A percentile compares a stretch with the other conserved stretches of the same genome.
Evolutionary conservation across 2,113 vertebrate species (phyloP).

Genomic region (Rhadina sibilatrix): DNA sequence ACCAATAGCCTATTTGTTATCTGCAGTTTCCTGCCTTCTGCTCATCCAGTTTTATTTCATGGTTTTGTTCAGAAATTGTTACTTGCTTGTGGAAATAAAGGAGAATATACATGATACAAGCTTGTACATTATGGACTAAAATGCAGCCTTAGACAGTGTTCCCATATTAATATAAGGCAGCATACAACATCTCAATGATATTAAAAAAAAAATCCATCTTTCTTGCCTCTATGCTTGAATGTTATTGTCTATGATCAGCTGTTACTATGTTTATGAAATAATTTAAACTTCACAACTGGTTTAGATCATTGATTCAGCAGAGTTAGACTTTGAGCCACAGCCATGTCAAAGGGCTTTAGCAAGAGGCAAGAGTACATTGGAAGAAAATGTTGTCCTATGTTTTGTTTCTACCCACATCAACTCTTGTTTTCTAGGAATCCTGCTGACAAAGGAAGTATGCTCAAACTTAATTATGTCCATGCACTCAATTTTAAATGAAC

Average conservation of each 20-base stretch:
- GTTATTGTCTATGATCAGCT: neutral
- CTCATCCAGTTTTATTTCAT: neutral
- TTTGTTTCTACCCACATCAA: neutral
- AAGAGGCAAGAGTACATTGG: neutral
- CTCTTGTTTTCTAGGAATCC: neutral
- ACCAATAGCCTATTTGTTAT: neutral
- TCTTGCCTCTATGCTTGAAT: neutral
- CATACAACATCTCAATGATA: neutral
- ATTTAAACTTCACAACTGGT: neutral
- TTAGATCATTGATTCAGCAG: neutral
- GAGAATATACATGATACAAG: neutral
- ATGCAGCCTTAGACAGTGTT: neutral
- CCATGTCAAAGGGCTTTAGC: neutral
- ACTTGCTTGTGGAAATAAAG: neutral
- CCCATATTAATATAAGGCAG: neutral
- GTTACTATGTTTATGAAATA: accelerated
- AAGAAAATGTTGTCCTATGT: neutral
- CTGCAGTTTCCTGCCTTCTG: neutral
- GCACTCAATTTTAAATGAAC: neutral
- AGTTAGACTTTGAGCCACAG: neutral
- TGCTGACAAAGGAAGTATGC: neutral
- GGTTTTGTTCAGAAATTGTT: neutral
- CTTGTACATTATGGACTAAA: neutral
- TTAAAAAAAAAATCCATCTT: neutral
- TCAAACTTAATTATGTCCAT: neutral